Base-by-base conservation (phyloP, 2,888 invertebrate genomes). In the Cantharis flavilabris region DNA sequence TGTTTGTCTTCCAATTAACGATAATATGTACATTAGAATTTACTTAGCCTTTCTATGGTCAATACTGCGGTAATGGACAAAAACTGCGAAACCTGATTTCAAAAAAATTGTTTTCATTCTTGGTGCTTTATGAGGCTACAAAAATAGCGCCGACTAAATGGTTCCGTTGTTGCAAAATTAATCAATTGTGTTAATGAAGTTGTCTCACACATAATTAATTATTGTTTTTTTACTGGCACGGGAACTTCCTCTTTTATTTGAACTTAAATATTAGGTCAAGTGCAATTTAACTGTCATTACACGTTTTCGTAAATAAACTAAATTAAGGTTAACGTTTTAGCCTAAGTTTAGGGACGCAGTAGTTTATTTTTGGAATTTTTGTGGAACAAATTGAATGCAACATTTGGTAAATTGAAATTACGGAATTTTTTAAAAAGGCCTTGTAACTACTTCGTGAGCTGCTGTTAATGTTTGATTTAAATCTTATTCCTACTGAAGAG, bases 261-360 rank as follows among this genome's bases (percentile, higher is more conserved):
- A 65, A 64, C 70, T 69, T 70, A 70, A 75, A 67, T 69, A 70
- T 65, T 70, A 65, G 75, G 75, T 75, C 75, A 75, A 75, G 75
- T 75, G 70, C 75, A 75, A 75, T 75, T 69, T 64, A 65, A 28
- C 33, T 33, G 33, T 13, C 33, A 33, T 49, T 49, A 49, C 49
- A 49, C 49, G 13, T 49, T 49, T 49, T 49, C n/a, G 13, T 49
- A 49, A 49, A 49, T n/a, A 49, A 49, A 49, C n/a, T 49, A 49
- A 49, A 49, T 49, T 49, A n/a, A 5, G 13, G 13, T n/a, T 49
- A 33, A 33, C 33, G 13, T 33, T 33, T 33, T 33, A n/a, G 5
- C 33, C 5, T 11, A 30, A 30, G 30, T 30, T 30, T 30, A 11
- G 30, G 10, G 30, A 30, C 11, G 33, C 13, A 33, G 11, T 33